Evolutionary conservation across 2,113 vertebrate species (phyloP).

Genomic region (Pterocles burchelli): DNA sequence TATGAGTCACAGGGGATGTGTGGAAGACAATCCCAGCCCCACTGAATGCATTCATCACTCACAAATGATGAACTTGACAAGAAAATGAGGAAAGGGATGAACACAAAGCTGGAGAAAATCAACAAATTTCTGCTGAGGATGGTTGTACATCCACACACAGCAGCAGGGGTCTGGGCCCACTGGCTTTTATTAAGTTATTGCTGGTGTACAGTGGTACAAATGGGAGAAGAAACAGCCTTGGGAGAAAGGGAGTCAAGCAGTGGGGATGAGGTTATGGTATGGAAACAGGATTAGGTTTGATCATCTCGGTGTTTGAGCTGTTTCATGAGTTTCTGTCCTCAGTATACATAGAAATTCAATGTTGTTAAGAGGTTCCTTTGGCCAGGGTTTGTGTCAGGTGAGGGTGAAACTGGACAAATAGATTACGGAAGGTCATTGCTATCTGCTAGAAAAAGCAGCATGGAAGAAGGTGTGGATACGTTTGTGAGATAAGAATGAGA

Average conservation of each 20-base stretch:
- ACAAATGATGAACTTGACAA: neutral
- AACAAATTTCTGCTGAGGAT: neutral
- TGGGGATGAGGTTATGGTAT: neutral
- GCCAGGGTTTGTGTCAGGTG: neutral
- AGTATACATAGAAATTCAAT: neutral
- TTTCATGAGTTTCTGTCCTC: neutral
- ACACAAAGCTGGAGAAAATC: neutral
- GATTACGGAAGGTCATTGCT: neutral
- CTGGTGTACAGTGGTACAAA: neutral
- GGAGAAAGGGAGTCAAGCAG: neutral
- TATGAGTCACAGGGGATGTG: neutral
- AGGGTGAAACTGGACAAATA: neutral
- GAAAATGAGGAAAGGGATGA: neutral
- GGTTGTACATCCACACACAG: neutral
- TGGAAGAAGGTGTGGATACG: constrained; percentile 10
- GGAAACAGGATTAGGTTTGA: neutral
- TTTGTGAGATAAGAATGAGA: constrained; percentile 42
- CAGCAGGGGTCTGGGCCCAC: neutral
- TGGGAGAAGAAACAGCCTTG: neutral
- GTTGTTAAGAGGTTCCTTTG: neutral
- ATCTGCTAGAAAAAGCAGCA: neutral
- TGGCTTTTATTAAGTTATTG: neutral
- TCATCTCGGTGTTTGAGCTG: neutral
- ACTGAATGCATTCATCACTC: neutral
- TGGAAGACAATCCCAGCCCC: neutral